These are phyloP conservation scores for Mesoligia furuncula DNA, from an alignment of 2,888 invertebrate species.

Conservation along the genomic window DNA sequence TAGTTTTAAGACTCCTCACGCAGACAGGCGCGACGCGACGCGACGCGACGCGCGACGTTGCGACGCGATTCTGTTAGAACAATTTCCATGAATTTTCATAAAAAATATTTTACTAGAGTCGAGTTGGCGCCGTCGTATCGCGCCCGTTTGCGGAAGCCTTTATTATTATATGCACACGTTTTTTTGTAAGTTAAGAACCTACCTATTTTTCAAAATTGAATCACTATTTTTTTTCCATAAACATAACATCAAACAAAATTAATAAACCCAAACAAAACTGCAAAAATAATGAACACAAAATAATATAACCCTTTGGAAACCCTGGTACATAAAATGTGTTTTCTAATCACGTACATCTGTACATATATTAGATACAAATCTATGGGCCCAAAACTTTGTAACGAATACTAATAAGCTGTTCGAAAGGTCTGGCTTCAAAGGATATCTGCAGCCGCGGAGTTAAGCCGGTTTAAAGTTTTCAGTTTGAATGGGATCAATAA, in stretches of 20 bases:
- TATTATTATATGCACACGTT: too few relatives aligned
- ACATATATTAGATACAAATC: slow-evolving; percentile 84
- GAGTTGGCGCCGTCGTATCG: too few relatives aligned
- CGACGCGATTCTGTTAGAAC: too few relatives aligned
- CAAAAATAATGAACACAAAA: slow-evolving; percentile 3
- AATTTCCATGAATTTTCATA: too few relatives aligned
- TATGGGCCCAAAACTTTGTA: slow-evolving; percentile 82
- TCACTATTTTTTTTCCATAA: background rate
- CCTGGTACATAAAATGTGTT: slow-evolving; percentile 63
- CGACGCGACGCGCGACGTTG: too few relatives aligned
- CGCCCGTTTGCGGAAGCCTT: too few relatives aligned
- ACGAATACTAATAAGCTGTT: slow-evolving; percentile 85
- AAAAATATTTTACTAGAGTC: too few relatives aligned
- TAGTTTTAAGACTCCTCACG: too few relatives aligned
- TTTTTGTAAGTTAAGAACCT: too few relatives aligned
- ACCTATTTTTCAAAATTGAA: background rate
- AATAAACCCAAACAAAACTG: background rate
- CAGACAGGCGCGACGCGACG: too few relatives aligned
- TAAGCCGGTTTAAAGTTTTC: slow-evolving; percentile 49
- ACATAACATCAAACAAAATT: background rate
- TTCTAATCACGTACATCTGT: slow-evolving; percentile 75
- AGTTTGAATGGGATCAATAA: slow-evolving; percentile 43
- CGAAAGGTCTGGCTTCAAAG: slow-evolving; percentile 76
- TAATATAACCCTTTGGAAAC: slow-evolving; percentile 17
- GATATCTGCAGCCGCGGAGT: slow-evolving; percentile 67